phyloP scores from a whole-genome alignment of 2,888 invertebrate species.

The Labia minor region DNA sequence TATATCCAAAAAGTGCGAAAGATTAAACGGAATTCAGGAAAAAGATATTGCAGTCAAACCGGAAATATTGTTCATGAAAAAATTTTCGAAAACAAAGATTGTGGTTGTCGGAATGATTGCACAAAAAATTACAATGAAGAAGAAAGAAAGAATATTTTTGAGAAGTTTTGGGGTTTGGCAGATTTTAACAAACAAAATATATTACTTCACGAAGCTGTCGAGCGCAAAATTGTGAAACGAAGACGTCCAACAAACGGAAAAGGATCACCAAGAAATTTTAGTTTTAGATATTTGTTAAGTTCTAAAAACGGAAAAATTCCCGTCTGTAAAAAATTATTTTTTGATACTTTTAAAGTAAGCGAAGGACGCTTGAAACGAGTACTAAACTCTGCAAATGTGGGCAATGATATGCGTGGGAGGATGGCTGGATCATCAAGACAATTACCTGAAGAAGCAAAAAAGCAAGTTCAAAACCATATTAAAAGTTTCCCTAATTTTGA shows the following conservation, averaged over 20 bases:
- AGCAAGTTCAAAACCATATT: slow-evolving; percentile 26
- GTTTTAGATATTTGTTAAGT: slow-evolving; percentile 26
- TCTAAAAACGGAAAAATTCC: slow-evolving; percentile 24
- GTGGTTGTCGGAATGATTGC: slow-evolving; percentile 25
- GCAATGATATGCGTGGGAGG: slow-evolving; percentile 27
- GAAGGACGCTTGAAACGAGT: slow-evolving; percentile 25
- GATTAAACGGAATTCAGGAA: slow-evolving; percentile 25
- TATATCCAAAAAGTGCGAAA: slow-evolving; percentile 25
- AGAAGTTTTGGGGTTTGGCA: slow-evolving; percentile 26
- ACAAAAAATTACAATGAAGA: slow-evolving; percentile 25
- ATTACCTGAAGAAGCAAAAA: slow-evolving; percentile 24
- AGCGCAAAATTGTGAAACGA: slow-evolving; percentile 25
- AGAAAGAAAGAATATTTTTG: slow-evolving; percentile 25
- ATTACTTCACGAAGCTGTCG: slow-evolving; percentile 24
- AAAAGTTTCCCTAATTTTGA: slow-evolving; percentile 28
- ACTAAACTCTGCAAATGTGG: slow-evolving; percentile 24
- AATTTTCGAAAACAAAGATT: slow-evolving; percentile 26
- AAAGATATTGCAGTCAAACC: slow-evolving; percentile 26
- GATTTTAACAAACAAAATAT: slow-evolving; percentile 28
- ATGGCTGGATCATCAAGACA: slow-evolving; percentile 26
- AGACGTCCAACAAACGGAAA: slow-evolving; percentile 26
- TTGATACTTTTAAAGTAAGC: slow-evolving; percentile 25
- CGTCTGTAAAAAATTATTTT: slow-evolving; percentile 25
- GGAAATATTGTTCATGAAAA: slow-evolving; percentile 26
- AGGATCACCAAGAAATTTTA: slow-evolving; percentile 24